Conservation (phyloP, 1,140 invertebrate genomes). For the Drosophila elegans region DNA sequence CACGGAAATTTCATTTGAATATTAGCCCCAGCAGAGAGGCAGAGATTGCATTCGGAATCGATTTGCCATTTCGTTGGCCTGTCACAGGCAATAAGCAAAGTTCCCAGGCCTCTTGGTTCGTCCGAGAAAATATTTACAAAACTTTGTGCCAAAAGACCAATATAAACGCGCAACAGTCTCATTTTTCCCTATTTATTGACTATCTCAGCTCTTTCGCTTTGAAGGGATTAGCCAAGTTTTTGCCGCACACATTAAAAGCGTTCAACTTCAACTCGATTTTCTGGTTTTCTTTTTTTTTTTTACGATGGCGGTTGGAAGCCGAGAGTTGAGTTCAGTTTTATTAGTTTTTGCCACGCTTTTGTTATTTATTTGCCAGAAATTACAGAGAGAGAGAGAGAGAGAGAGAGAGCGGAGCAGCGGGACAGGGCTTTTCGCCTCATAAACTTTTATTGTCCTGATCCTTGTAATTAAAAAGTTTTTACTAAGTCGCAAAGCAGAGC, state of each 20-base stretch:
- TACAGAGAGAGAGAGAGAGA: background rate
- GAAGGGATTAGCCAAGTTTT: constrained; percentile 65
- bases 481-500: constrained; percentile 47
- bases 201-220: constrained; percentile 28
- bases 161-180: constrained; percentile 60
- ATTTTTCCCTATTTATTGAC: constrained; percentile 54
- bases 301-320: constrained; percentile 49
- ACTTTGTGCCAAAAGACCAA: constrained; percentile 49
- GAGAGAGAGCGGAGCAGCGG: background rate
- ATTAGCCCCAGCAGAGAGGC: constrained; percentile 41
- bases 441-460: constrained; percentile 79
- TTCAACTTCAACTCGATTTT: constrained; percentile 65
- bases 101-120: constrained; percentile 5
- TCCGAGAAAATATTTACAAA: constrained; percentile 35
- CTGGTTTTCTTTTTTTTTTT: constrained; percentile 19
- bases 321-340: constrained; percentile 50
- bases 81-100: constrained; percentile 46
- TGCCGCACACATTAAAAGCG: constrained; percentile 58
- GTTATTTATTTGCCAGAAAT: constrained; percentile 47
- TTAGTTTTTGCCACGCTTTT: constrained; percentile 58
- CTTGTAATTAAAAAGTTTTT: constrained; percentile 78
- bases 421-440: constrained; percentile 60
- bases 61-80: constrained; percentile 61
- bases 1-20: constrained; percentile 65
- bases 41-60: constrained; percentile 60